A percentile compares a stretch with the other conserved stretches of the same genome.
These are phyloP conservation scores for Cryptoblepharus egeriae DNA, from an alignment of 2,797 vertebrate genomes.

Conservation along the genomic window DNA sequence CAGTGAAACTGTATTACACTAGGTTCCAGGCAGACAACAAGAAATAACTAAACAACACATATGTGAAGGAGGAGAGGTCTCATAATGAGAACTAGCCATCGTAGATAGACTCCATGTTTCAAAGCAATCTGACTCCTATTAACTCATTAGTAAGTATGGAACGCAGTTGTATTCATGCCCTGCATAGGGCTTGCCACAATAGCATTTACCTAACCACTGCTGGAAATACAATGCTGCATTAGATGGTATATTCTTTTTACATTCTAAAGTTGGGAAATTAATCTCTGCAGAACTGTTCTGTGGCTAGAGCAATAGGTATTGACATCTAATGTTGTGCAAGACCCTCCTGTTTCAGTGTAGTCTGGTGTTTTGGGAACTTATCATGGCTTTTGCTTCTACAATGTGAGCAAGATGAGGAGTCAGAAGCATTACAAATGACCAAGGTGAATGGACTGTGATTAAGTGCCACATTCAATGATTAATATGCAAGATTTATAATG, in stretches of 20 bases:
- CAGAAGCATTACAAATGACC: neutral
- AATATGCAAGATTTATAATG: neutral
- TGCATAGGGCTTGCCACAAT: neutral
- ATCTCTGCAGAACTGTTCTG: neutral
- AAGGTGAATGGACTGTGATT: neutral
- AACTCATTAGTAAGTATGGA: no score
- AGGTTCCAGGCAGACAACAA: slow-evolving; percentile 1
- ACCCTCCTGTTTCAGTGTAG: neutral
- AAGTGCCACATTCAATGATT: neutral
- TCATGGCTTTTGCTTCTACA: neutral
- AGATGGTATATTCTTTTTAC: neutral
- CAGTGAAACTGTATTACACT: neutral
- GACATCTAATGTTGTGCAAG: neutral
- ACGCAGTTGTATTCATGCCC: neutral
- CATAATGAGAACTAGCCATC: neutral
- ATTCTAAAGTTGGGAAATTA: neutral
- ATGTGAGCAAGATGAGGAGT: neutral
- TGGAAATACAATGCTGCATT: neutral
- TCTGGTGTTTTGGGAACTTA: neutral
- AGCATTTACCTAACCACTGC: neutral
- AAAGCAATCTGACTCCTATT: neutral
- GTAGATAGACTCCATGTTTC: neutral
- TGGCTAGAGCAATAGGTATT: neutral
- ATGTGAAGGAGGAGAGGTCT: neutral
- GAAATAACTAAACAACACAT: neutral